Conservation (phyloP, 1,140 invertebrate genomes). For the Octopus bimaculoides region DNA sequence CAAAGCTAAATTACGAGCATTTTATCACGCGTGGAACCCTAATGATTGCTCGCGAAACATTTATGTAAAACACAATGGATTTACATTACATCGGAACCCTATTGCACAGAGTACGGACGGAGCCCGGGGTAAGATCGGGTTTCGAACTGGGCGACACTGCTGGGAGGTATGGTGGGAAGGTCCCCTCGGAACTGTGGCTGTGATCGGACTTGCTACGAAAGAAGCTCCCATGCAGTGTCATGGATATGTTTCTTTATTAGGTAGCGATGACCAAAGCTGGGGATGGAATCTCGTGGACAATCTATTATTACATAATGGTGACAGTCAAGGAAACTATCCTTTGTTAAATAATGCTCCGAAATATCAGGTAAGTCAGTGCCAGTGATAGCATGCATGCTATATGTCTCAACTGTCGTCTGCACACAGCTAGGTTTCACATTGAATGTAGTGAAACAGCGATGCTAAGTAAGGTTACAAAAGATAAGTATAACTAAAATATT, state of each 20-base stretch:
- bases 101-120: constrained; percentile 98
- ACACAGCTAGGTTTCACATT: too few relatives aligned
- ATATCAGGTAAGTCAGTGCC: constrained; percentile 75
- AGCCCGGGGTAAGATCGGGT: constrained; percentile 89
- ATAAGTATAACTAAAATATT: too few relatives aligned
- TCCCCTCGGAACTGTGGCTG: constrained; percentile 70
- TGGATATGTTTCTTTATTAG: constrained; percentile 91
- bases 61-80: constrained; percentile 95
- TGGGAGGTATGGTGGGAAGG: constrained; percentile 99
- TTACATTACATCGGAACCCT: constrained; percentile 95
- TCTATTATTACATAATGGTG: constrained; percentile 93
- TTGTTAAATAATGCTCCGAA: constrained; percentile 94
- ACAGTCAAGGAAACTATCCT: constrained; percentile 93
- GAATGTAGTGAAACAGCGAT: too few relatives aligned
- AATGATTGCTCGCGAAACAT: constrained; percentile 96
- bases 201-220: constrained; percentile 82
- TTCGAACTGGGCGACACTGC: constrained; percentile 87
- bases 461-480: too few relatives aligned
- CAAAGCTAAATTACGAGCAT: constrained; percentile 91
- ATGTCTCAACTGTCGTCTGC: too few relatives aligned
- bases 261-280: constrained; percentile 96
- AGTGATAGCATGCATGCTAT: too few relatives aligned
- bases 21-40: constrained; percentile 95
- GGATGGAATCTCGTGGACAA: constrained; percentile 99
- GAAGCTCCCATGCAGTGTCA: constrained; percentile 84